Percentiles rank a stretch among this genome's conserved stretches.
Conservation (phyloP, 2,888 invertebrate species). For the Cantharis nigra region DNA sequence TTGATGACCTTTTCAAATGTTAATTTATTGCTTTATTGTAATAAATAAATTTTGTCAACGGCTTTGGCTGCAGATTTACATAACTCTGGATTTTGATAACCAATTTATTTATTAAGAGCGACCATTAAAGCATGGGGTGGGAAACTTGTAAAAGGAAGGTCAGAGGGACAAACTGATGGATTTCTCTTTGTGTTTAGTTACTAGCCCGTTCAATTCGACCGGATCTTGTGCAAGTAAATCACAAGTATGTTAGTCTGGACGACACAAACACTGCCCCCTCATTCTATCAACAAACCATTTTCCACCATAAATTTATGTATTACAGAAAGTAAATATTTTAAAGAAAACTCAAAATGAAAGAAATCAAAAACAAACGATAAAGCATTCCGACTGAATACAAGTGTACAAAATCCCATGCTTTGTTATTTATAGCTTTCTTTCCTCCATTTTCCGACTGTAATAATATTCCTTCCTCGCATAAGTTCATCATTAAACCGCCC, state of each 20-base stretch:
- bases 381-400: conserved; percentile 30
- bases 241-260: conserved; percentile 41
- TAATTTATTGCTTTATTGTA: conserved; percentile 5
- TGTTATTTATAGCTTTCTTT: conserved; percentile 52
- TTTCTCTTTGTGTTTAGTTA: conserved; percentile 52
- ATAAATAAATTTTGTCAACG: not conserved
- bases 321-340: not conserved
- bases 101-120: conserved; percentile 24
- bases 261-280: conserved; percentile 37
- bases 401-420: conserved; percentile 39
- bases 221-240: conserved; percentile 49
- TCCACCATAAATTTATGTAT: not conserved
- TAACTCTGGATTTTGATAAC: conserved; percentile 17
- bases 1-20: conserved; percentile 7
- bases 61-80: conserved; percentile 6
- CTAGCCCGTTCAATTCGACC: conserved; percentile 49
- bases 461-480: conserved; percentile 51
- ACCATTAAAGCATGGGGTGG: conserved; percentile 20
- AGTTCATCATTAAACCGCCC: conserved; percentile 52
- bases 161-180: conserved; percentile 49
- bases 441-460: conserved; percentile 54
- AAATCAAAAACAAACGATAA: conserved; percentile 17
- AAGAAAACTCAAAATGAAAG: conserved; percentile 1
- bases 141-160: conserved; percentile 42
- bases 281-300: conserved; percentile 27